Conservation (phyloP, 2,797 vertebrate genomes). For the Hydrolagus colliei region DNA sequence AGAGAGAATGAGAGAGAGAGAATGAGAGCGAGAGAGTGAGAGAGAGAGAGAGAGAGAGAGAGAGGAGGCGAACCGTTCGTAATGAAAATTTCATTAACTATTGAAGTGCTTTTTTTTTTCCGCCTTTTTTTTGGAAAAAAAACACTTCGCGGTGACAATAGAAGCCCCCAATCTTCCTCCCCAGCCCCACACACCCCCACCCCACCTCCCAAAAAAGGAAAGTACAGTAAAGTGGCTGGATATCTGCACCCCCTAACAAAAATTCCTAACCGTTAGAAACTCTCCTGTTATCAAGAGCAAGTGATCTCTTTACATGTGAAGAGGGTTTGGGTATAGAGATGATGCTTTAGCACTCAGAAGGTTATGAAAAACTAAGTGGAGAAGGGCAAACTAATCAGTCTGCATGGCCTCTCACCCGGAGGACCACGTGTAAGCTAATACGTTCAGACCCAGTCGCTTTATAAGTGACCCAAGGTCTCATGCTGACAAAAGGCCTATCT, state of each 20-base stretch:
- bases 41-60: neutral
- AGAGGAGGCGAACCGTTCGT: no score
- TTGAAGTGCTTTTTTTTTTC: neutral
- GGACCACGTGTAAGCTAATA: conserved; percentile 34
- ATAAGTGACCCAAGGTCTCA: conserved; percentile 48
- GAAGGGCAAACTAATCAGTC: conserved; percentile 33
- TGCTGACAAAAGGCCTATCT: conserved; percentile 73
- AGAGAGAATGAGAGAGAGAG: neutral
- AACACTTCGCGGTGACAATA: neutral
- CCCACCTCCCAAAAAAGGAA: neutral
- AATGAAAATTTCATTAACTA: neutral
- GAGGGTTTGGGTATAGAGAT: conserved; percentile 28
- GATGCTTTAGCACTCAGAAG: conserved; percentile 30
- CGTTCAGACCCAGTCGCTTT: conserved; percentile 39
- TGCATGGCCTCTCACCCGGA: conserved; percentile 25
- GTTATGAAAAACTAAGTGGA: conserved; percentile 32
- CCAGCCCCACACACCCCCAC: no score
- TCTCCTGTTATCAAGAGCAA: conserved; percentile 26
- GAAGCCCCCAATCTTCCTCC: neutral
- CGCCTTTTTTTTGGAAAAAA: neutral
- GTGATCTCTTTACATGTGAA: conserved; percentile 31
- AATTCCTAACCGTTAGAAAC: conserved; percentile 18
- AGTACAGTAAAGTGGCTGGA: conserved; percentile 6
- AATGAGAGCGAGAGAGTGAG: no score
- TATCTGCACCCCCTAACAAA: neutral